Conservation (phyloP, 2,888 invertebrate genomes). For the Leptinotarsa peninsularis region DNA sequence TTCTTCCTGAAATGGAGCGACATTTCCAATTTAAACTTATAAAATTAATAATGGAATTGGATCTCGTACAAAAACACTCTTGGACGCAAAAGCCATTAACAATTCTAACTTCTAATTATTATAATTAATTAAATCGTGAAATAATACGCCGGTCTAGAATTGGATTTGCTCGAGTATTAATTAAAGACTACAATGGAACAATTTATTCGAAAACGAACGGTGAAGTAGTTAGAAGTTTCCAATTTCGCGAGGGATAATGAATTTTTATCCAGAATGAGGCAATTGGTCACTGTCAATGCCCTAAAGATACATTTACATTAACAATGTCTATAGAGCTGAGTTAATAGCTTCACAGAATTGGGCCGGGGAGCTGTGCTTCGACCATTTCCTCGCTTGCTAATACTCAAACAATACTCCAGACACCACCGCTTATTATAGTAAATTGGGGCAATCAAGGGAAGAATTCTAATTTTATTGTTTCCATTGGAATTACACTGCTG, state of each 20-base stretch:
- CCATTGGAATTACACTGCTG: background rate
- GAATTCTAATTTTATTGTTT: conserved; percentile 36
- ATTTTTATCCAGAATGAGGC: conserved; percentile 61
- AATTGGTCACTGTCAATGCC: conserved; percentile 64
- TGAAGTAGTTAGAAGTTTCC: conserved; percentile 61
- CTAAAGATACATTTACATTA: conserved; percentile 64
- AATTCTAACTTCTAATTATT: conserved; percentile 45
- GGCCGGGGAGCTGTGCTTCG: conserved; percentile 42
- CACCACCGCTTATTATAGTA: conserved; percentile 49
- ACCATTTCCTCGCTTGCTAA: conserved; percentile 51
- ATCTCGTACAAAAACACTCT: conserved; percentile 36
- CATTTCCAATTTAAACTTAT: conserved; percentile 41
- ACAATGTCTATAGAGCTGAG: conserved; percentile 61
- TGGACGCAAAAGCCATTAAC: conserved; percentile 36
- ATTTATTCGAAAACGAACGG: conserved; percentile 52
- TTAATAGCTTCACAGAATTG: conserved; percentile 56
- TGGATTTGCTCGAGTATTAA: conserved; percentile 54
- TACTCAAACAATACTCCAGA: conserved; percentile 49
- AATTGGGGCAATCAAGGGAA: conserved; percentile 51
- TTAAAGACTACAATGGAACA: conserved; percentile 59
- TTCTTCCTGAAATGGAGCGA: conserved; percentile 26
- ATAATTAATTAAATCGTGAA: conserved; percentile 56
- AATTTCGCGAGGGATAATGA: conserved; percentile 61
- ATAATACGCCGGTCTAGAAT: conserved; percentile 55
- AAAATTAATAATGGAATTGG: conserved; percentile 37